Percentiles rank a stretch among this genome's conserved stretches.
These are phyloP conservation scores for Formica exsecta DNA, from an alignment of 1,140 invertebrate species.

Conservation along the genomic window DNA sequence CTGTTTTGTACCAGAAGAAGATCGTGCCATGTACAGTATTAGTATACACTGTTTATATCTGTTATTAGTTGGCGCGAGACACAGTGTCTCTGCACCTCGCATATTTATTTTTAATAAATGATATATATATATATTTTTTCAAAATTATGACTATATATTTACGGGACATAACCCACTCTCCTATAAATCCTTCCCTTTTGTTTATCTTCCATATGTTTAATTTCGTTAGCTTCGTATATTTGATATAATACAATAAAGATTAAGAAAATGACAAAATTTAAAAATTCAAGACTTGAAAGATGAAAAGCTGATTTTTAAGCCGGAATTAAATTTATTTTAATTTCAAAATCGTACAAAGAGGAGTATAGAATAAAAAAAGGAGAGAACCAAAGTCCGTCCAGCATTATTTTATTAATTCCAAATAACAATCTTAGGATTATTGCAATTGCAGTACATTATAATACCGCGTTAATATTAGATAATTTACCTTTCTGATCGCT, in stretches of 20 bases:
- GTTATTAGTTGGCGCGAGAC: constrained; percentile 55
- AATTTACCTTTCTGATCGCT: constrained; percentile 59
- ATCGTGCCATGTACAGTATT: constrained; percentile 80
- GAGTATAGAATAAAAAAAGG: constrained; percentile 14
- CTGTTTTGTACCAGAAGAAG: constrained; percentile 56
- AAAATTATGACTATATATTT: constrained; percentile 46
- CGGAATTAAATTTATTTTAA: constrained; percentile 3
- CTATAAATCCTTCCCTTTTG: constrained; percentile 20
- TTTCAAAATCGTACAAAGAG: background rate
- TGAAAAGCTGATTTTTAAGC: background rate
- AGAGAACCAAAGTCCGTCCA: constrained; percentile 12
- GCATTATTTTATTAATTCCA: constrained; percentile 78
- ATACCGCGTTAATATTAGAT: constrained; percentile 68
- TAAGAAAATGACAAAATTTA: too few species aligned
- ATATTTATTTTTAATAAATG: constrained; percentile 76
- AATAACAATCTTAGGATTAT: constrained; percentile 79
- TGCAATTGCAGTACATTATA: constrained; percentile 73
- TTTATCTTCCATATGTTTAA: background rate
- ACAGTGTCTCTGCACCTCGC: constrained; percentile 9
- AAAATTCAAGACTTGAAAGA: too few species aligned
- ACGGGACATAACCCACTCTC: constrained; percentile 5
- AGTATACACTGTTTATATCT: constrained; percentile 65
- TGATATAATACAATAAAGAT: too few species aligned
- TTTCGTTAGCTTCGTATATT: too few species aligned
- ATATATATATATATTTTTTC: constrained; percentile 52